A percentile compares a stretch with the other conserved stretches of the same genome.
These are phyloP conservation scores for Protodeltote pygarga DNA, from an alignment of 2,888 invertebrate genomes.

Conservation along the genomic window DNA sequence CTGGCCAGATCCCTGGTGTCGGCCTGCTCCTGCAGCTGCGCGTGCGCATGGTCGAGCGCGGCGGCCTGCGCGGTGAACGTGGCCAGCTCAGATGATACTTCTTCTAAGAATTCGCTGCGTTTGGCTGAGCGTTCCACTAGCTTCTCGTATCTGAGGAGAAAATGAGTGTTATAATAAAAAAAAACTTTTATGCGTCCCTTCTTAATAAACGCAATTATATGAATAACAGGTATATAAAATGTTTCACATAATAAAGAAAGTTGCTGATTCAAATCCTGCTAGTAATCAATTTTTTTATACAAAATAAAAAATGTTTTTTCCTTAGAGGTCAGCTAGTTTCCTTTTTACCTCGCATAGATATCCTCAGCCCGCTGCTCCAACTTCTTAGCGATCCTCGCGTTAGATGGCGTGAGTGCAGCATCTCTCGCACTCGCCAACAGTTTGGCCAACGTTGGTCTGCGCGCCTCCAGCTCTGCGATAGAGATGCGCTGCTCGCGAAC, in stretches of 20 bases:
- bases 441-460: conserved; percentile 94
- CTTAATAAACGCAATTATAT: too few relatives aligned
- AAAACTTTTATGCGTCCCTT: too few relatives aligned
- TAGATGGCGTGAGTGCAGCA: conserved; percentile 92
- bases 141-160: conserved; percentile 91
- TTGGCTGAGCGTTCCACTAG: conserved; percentile 92
- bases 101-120: conserved; percentile 94
- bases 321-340: too few relatives aligned
- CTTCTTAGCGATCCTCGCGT: conserved; percentile 95
- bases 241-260: too few relatives aligned
- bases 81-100: conserved; percentile 90
- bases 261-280: too few relatives aligned
- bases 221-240: too few relatives aligned
- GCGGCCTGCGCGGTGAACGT: conserved; percentile 89
- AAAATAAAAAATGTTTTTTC: too few relatives aligned
- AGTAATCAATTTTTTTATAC: too few relatives aligned
- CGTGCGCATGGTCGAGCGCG: conserved; percentile 91
- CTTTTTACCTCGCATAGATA: conserved; percentile 88
- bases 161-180: not conserved
- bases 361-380: conserved; percentile 96
- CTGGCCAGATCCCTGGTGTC: conserved; percentile 91
- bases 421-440: conserved; percentile 93
- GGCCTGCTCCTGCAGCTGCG: conserved; percentile 90
- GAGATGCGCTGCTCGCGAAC: conserved; percentile 94
- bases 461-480: conserved; percentile 94